Evolutionary conservation across 2,888 invertebrate species (phyloP).

Genomic region (Stictocephala bisonia): DNA sequence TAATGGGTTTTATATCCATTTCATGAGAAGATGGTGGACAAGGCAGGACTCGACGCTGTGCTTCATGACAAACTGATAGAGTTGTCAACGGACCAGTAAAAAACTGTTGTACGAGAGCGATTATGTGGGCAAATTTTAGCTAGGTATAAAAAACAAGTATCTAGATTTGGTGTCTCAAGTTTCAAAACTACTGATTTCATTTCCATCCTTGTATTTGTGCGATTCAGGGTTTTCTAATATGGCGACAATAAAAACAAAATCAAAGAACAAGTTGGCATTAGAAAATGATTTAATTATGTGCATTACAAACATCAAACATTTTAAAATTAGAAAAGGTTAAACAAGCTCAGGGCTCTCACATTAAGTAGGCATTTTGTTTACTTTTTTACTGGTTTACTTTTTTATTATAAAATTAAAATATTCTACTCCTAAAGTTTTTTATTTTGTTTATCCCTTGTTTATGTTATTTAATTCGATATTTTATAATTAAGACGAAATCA

Average conservation of each 20-base stretch:
- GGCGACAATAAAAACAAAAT: constrained; percentile 26
- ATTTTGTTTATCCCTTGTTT: no score
- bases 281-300: not conserved
- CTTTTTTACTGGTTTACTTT: no score
- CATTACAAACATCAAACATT: constrained; percentile 20
- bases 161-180: constrained; percentile 10
- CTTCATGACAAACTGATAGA: constrained; percentile 26
- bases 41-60: not conserved
- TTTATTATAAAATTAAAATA: no score
- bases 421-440: no score
- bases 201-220: constrained; percentile 23
- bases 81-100: constrained; percentile 18
- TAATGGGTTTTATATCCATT: constrained; percentile 10
- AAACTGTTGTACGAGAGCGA: not conserved
- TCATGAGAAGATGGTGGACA: not conserved
- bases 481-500: no score
- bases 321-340: constrained; percentile 8
- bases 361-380: no score
- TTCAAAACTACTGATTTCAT: constrained; percentile 18
- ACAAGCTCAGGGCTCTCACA: no score
- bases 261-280: constrained; percentile 14
- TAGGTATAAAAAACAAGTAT: constrained; percentile 3
- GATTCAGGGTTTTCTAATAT: constrained; percentile 24
- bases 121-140: constrained; percentile 3
- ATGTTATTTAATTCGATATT: no score